phyloP scores from a whole-genome alignment of 2,797 vertebrate species.

The Oreonectes daqikongensis region DNA sequence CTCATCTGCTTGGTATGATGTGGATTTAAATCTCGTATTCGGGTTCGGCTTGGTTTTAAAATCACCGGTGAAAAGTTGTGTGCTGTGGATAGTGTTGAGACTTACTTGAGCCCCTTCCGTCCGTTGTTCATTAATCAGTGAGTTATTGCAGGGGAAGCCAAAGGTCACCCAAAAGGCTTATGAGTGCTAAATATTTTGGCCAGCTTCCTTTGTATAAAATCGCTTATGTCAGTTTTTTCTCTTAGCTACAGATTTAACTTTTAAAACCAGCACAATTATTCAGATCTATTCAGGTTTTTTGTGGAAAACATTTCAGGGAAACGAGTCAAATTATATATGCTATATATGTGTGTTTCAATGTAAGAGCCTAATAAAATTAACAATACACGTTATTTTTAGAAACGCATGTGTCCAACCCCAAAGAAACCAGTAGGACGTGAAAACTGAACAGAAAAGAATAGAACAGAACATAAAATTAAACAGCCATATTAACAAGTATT shows the following conservation, averaged over 20 bases:
- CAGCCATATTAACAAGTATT: not conserved
- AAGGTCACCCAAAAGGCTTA: slow-evolving; percentile 98
- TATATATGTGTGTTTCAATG: not conserved
- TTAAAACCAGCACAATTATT: not conserved
- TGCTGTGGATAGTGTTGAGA: slow-evolving; percentile 78
- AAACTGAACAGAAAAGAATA: not conserved
- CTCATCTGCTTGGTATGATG: slow-evolving; percentile 31
- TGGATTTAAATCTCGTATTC: slow-evolving; percentile 63
- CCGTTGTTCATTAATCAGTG: slow-evolving; percentile 99
- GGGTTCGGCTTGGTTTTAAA: slow-evolving; percentile 68
- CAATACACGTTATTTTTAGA: not conserved
- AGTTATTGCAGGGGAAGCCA: slow-evolving; percentile 89
- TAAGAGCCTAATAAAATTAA: not conserved
- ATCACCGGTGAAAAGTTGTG: slow-evolving; percentile 73
- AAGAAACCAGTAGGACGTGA: slow-evolving; percentile 28
- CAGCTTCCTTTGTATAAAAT: slow-evolving; percentile 82
- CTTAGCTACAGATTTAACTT: slow-evolving; percentile 30
- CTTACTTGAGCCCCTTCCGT: slow-evolving; percentile 83
- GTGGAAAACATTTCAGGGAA: not conserved
- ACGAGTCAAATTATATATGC: not conserved
- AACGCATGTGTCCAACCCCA: slow-evolving; percentile 37
- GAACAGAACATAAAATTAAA: not conserved
- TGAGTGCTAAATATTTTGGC: slow-evolving; percentile 88
- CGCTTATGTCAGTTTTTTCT: slow-evolving; percentile 77
- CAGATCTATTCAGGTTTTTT: not conserved